Evolutionary conservation across 2,888 invertebrate genomes (phyloP), one percentile per base, ranked within the genome.

Genomic region (Acanthacorydalis orientalis): DNA sequence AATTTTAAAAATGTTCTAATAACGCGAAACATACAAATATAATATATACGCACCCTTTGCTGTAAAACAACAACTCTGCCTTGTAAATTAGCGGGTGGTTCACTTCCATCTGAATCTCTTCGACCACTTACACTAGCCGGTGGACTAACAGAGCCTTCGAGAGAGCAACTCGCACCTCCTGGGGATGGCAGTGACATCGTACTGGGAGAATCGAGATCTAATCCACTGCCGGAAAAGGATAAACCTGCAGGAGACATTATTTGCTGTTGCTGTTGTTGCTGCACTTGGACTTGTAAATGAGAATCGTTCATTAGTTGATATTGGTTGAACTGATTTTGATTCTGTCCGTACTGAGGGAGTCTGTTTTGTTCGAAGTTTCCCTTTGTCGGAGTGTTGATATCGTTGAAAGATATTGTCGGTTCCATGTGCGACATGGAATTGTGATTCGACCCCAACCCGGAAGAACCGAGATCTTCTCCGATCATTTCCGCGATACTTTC

Each of bases 171-270:
- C 52, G 78, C 77, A 32, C 78, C 80, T 49, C 80, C 83, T 0
- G 88, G 87, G 41, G 86, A 86, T 1, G 88, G 88, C 52, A 88
- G 67, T 41, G 86, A 86, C 58, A 87, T 80, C 56, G 84, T 81
- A 47, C 84, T 83, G 53, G 81, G 82, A 35, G 83, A 77, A 57
- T 83, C 83, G 51, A 78, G 58, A 54, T 77, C 77, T 58, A 83
- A 61, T 16, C 75, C 74, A 61, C 77, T 80, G 59, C 76, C 77
- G 60, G 74, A 68, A 64, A 80, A 80, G 50, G 74, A 75, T 70
- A 58, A 74, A 71, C 55, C 77, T 55, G 66, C 66, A 4, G 64
- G 63, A 37, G 67, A 52, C 61, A 67, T 63, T 52, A 66, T 63
- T 50, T 62, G 58, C 47, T 57, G 57, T 31, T 12, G 12, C 12